Conservation (phyloP, 1,140 invertebrate genomes). For the Druon quercuslanigerum region DNA sequence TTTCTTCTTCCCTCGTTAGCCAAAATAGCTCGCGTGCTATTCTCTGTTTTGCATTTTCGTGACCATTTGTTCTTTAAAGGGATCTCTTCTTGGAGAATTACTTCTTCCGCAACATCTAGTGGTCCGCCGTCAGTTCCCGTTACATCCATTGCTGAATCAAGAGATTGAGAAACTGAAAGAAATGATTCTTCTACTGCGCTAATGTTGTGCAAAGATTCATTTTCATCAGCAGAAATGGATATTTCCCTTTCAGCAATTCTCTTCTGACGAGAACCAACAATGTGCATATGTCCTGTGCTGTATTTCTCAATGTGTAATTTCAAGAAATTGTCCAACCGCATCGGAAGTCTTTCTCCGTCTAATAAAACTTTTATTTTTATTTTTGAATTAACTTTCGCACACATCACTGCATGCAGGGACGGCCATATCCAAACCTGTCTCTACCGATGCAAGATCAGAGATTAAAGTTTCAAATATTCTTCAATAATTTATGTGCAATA, state of each 20-base stretch:
- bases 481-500: no score
- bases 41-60: not conserved
- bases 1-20: not conserved
- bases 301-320: not conserved
- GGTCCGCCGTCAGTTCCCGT: no score
- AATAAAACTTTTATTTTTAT: slow-evolving; percentile 30
- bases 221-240: not conserved
- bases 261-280: not conserved
- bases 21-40: not conserved
- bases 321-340: not conserved
- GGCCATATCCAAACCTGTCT: slow-evolving; percentile 2
- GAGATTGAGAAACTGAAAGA: no score
- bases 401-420: slow-evolving; percentile 37
- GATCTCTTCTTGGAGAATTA: no score
- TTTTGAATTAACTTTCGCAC: slow-evolving; percentile 37
- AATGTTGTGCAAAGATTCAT: not conserved
- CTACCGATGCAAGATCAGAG: no score
- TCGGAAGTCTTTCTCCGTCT: not conserved
- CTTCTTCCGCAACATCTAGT: no score
- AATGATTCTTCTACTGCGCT: no score
- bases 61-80: no score
- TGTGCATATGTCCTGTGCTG: not conserved
- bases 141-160: no score
- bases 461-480: no score
- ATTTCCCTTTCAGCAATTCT: not conserved